These are phyloP conservation scores for Nomada lathburiana DNA, from an alignment of 2,888 invertebrate genomes.

Conservation along the genomic window DNA sequence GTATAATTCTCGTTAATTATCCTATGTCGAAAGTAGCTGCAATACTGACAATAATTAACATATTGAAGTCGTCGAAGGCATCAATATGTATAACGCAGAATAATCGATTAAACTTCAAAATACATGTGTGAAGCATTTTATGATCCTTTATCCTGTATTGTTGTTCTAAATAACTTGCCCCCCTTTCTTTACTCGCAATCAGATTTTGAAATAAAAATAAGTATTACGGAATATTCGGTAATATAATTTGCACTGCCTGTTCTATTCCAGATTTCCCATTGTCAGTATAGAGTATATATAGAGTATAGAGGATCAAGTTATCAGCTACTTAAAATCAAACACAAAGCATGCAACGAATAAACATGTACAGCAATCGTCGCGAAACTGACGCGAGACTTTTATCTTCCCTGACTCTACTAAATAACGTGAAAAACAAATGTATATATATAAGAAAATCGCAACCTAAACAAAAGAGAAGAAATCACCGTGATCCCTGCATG, in stretches of 20 bases:
- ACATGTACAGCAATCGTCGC: conserved; percentile 33
- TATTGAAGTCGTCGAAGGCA: conserved; percentile 54
- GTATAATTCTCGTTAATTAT: conserved; percentile 67
- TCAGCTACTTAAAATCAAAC: background rate
- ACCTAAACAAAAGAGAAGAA: too few relatives aligned
- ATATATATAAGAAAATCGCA: too few relatives aligned
- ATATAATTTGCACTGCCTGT: conserved; percentile 11
- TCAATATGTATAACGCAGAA: conserved; percentile 62
- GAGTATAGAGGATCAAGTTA: background rate
- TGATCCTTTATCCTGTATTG: conserved; percentile 28
- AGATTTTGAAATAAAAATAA: conserved; percentile 14
- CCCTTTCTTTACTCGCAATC: background rate
- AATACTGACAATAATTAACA: conserved; percentile 68
- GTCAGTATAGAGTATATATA: too few relatives aligned
- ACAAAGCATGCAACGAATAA: conserved; percentile 11
- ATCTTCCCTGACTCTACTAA: too few relatives aligned
- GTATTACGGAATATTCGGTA: conserved; percentile 22
- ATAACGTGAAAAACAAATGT: too few relatives aligned
- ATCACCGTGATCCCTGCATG: too few relatives aligned
- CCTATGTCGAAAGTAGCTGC: conserved; percentile 62
- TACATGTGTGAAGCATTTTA: conserved; percentile 41
- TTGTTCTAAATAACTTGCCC: conserved; percentile 25
- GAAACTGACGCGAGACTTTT: too few relatives aligned
- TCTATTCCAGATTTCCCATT: too few relatives aligned
- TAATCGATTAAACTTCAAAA: conserved; percentile 59